These are phyloP conservation scores for Xyliphius kryptos DNA, from an alignment of 2,113 vertebrate genomes.

Conservation along the genomic window DNA sequence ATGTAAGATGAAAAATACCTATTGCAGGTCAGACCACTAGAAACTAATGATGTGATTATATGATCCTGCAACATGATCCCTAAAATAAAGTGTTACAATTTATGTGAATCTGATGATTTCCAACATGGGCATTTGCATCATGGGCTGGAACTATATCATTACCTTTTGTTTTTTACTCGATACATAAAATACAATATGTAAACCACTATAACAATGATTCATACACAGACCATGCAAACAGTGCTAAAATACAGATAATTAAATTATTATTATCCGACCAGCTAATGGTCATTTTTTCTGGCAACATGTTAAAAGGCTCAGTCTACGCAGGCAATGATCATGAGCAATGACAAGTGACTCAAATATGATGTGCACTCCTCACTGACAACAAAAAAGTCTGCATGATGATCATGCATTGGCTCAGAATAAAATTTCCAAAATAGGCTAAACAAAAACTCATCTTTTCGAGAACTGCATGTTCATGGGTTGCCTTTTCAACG, in stretches of 20 bases:
- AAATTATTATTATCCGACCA: constrained; percentile 49
- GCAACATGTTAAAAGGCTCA: constrained; percentile 63
- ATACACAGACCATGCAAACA: constrained; percentile 70
- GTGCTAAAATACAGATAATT: constrained; percentile 58
- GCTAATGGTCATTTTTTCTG: constrained; percentile 44
- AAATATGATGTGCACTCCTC: constrained; percentile 14
- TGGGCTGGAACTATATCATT: not conserved
- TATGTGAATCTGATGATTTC: not conserved
- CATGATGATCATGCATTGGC: constrained; percentile 4
- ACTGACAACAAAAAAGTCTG: constrained; percentile 39
- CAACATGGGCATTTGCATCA: constrained; percentile 3
- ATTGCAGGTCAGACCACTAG: too few species aligned
- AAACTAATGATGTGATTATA: too few species aligned
- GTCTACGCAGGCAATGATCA: constrained; percentile 65
- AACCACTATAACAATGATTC: constrained; percentile 65
- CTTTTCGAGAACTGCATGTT: not conserved
- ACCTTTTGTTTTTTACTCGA: constrained; percentile 36
- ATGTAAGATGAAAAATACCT: not conserved
- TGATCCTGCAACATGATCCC: not conserved
- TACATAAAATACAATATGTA: constrained; percentile 57
- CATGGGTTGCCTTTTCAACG: not conserved
- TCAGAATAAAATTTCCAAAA: constrained; percentile 5
- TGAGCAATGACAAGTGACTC: constrained; percentile 46
- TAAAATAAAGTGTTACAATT: not conserved
- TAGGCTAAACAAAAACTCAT: not conserved